Base-by-base conservation (phyloP, 2,113 vertebrate genomes). In the Acrocephalus arundinaceus region DNA sequence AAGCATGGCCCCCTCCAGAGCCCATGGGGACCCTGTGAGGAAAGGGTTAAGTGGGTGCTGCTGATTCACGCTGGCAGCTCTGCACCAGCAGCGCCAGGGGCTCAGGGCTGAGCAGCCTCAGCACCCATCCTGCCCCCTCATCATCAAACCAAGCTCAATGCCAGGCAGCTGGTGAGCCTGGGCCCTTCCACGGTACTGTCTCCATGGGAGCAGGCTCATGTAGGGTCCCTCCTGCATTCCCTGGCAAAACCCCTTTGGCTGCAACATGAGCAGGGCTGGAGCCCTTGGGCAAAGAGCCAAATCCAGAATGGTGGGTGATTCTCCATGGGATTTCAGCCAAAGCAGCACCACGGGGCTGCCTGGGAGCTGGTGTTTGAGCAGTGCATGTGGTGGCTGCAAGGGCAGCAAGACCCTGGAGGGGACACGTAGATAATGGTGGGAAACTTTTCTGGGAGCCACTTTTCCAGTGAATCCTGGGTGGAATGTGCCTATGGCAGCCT, bases 41-140 rank as follows among this genome's bases (percentile, higher is more conserved):
- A 93, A 91, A 84, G 1, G 25, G 84, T 95, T 93, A 91, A 81
- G 79, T 2, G 28, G 88, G 90, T 27, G 73, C 86, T 90, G 95
- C 96, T 96, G 94, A 93, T 95, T 96, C 93, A 94, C 33, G 33
- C 72, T 67, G 83, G 80, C 88, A 87, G 67, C 83, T 90, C 86
- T 1, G 6, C 73, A 77, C 43, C 85, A 71, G 71, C 71, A 70
- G 54, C 0, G 2, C 51, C 55, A 9, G 0, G 65, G 51, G 59
- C 43, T 46, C 8, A 0, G 76, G 79, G 89, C 39, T 84, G 75
- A 94, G 79, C 71, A 86, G 49, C 43, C 48, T 57, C 61, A 46
- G 37, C 54, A 15, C 15, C 7, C 12, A 0, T 54, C 82, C 75
- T 77, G 43, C 51, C 59, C 39, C 25, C 54, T 72, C 6, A 0